Evolutionary conservation across 2,888 invertebrate genomes (phyloP), one percentile per base, ranked within the genome.

Genomic region (Osedax frankpressi): DNA sequence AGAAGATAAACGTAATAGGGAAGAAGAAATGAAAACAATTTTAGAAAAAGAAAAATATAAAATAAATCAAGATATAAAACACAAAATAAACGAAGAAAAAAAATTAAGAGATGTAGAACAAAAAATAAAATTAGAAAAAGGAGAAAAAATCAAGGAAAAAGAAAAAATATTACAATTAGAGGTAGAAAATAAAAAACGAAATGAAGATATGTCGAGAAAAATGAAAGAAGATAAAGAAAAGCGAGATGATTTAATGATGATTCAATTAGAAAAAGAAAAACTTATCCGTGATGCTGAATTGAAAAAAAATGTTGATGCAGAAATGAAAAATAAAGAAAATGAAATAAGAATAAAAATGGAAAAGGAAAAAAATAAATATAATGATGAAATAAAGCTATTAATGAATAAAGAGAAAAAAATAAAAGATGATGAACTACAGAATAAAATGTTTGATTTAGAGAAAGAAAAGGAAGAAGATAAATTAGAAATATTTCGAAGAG

Each of bases 141-240:
- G 6, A 19, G 24, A 25, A 24, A 73, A 72, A 26, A 63, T 62
- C n/a, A 28, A 73, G 30, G 59, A 24, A 30, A 72, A 62, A 29
- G 29, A 60, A 72, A n/a, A n/a, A 59, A 72, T 28, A 24, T 65
- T 71, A 67, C 28, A 59, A 25, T 27, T 26, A 71, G 3, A 71
- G 26, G 28, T 70, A 3, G 1, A 28, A 68, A 72, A n/a, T 28
- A 72, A 70, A 30, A 30, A 29, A 44, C 44, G 44, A 44, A 44
- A 44, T 44, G 19, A 11, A 44, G 44, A 44, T 44, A 44, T 44
- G 44, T 19, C 19, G 6, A 44, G 19, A 19, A 44, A 44, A 44
- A 44, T 44, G 44, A 6, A 44, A 44, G 6, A 11, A 44, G 44
- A 44, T 44, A 44, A 44, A 44, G 44, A 19, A 44, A 44, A 44